A percentile compares a stretch with the other conserved stretches of the same genome.
These are phyloP conservation scores for Erebia aethiops DNA, from an alignment of 2,888 invertebrate genomes.

Conservation along the genomic window DNA sequence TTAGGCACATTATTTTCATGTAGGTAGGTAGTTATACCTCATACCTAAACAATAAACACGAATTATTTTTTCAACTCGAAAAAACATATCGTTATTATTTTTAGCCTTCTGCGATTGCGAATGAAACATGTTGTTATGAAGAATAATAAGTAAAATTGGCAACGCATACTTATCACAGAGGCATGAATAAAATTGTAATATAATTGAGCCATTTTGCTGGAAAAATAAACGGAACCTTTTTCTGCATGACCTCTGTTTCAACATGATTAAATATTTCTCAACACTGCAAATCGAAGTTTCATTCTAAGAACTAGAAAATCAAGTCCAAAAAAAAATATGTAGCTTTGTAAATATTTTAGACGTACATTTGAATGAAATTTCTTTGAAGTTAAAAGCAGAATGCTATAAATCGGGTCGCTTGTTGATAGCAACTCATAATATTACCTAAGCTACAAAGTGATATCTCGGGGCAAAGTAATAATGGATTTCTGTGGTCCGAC, in stretches of 20 bases:
- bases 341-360: conserved; percentile 7
- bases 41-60: background rate
- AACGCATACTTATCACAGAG: too few species aligned
- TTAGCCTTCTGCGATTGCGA: too few species aligned
- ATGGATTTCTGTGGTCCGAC: background rate
- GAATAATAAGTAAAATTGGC: too few species aligned
- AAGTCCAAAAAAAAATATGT: background rate
- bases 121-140: too few species aligned
- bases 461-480: background rate
- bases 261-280: too few species aligned
- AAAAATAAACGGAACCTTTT: background rate
- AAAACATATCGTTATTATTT: background rate
- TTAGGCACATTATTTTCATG: too few species aligned
- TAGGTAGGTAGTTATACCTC: background rate
- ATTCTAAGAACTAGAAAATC: background rate
- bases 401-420: background rate
- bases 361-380: background rate
- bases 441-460: background rate
- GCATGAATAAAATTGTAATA: too few species aligned
- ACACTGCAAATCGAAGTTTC: conserved; percentile 2
- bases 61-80: background rate
- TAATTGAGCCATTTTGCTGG: background rate
- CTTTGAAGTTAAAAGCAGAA: background rate
- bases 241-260: too few species aligned
- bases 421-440: background rate